A percentile compares a stretch with the other conserved stretches of the same genome.
Conservation (phyloP, 2,113 vertebrate genomes). For the Varanus salvator region DNA sequence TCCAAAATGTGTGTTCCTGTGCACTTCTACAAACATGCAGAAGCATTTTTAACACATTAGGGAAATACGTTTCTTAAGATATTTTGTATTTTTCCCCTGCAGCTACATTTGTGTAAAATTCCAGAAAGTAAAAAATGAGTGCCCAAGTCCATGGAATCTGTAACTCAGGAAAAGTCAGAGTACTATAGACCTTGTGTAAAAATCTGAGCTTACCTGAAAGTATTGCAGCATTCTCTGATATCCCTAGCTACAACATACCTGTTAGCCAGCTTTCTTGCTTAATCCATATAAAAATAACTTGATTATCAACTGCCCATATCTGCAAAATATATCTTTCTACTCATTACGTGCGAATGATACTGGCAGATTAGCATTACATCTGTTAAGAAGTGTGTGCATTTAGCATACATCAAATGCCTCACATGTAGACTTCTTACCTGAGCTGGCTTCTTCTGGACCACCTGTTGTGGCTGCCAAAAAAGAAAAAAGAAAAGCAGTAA, state of each 20-base stretch:
- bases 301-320: neutral
- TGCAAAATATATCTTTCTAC: neutral
- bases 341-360: conserved; percentile 4
- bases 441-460: conserved; percentile 93
- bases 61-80: too few species aligned
- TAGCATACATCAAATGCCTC: conserved; percentile 5
- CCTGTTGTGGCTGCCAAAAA: conserved; percentile 90
- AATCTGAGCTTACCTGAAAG: too few species aligned
- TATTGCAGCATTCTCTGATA: too few species aligned
- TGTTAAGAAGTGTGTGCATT: neutral
- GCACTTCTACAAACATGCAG: neutral
- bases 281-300: neutral
- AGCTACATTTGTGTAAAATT: too few species aligned
- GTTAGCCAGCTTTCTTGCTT: neutral
- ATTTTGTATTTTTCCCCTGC: too few species aligned
- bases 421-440: conserved; percentile 82
- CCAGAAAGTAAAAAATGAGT: too few species aligned
- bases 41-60: too few species aligned
- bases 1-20: too few species aligned
- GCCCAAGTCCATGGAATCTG: too few species aligned
- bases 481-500: conserved; percentile 51
- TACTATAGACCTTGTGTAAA: too few species aligned
- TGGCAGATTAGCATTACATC: conserved; percentile 9
- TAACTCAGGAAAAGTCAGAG: too few species aligned
- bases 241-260: neutral